Evolutionary conservation across 2,113 vertebrate genomes (phyloP), one percentile per base, ranked within the genome.

Genomic region (Sarotherodon lohbergeri): DNA sequence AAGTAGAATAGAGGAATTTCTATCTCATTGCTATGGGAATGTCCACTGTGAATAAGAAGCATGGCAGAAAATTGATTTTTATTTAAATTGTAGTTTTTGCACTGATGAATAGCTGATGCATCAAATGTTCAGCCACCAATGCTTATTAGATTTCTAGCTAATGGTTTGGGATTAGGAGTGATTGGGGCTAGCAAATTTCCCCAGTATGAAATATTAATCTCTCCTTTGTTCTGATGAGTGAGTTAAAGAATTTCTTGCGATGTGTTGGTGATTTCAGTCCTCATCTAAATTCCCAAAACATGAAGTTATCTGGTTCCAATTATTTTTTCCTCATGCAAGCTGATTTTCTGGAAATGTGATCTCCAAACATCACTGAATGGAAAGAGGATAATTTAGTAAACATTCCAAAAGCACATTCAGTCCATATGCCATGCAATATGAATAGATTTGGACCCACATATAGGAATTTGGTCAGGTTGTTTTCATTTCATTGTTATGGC

Each of bases 261-360:
- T 11, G 3, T 80, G 78, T 85, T 39, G 80, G 50, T 73, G 82
- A 88, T 85, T 61, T 87, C 52, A 63, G 66, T 90, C 88, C 43
- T 78, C 82, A 41, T 63, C 27, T 84, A 88, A 91, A 87, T 80
- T 63, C 56, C n/a, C 12, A 14, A 32, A 81, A 80, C 12, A 3
- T 55, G 8, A 89, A n/a, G 54, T 61, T 59, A 19, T 87, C 78
- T 90, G 90, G 86, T 61, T 82, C 66, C 34, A 91, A 84, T 94
- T 89, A 90, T 55, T 50, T 78, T 82, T 17, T 2, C 66, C 76
- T 86, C 63, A 34, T 52, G 79, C 80, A 24, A 59, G 43, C 76
- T n/a, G 29, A 90, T 59, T 82, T 52, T 16, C 22, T 41, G 81
- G 41, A 9, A 55, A 80, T 57, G 68, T 17, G 82, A 93, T 87